These are phyloP conservation scores for Eulithis testata DNA, from an alignment of 2,888 invertebrate genomes.

Conservation along the genomic window DNA sequence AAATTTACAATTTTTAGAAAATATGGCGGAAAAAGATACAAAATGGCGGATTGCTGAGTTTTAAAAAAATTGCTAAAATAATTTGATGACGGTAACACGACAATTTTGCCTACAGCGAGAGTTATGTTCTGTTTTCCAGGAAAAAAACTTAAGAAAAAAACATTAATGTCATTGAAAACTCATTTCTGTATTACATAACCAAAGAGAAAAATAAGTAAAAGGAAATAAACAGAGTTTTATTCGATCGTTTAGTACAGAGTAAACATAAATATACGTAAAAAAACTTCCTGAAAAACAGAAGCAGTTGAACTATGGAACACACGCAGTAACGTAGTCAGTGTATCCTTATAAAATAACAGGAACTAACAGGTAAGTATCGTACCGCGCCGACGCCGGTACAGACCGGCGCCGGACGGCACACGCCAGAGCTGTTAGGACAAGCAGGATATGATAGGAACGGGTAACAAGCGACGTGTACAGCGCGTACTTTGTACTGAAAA, in stretches of 20 bases:
- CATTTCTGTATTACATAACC: no score
- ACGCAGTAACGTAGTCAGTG: constrained; percentile 8
- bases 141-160: neutral
- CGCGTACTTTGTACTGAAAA: neutral
- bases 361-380: constrained; percentile 20
- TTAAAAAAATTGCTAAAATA: no score
- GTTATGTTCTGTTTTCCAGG: neutral
- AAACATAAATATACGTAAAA: neutral
- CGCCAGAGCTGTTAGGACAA: constrained; percentile 32
- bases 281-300: constrained; percentile 14
- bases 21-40: no score
- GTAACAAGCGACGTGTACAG: constrained; percentile 8
- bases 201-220: no score
- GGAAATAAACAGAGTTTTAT: no score
- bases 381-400: constrained; percentile 36
- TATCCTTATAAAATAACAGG: constrained; percentile 16
- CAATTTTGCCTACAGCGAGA: neutral
- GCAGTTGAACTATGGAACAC: neutral
- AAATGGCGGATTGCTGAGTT: no score
- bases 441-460: constrained; percentile 8
- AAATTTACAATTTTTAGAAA: neutral
- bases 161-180: no score
- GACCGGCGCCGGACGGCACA: constrained; percentile 37
- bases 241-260: no score
- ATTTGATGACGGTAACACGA: no score